Evolutionary conservation across 2,888 invertebrate species (phyloP).

Genomic region (Cataglyphis rosenhaueri): DNA sequence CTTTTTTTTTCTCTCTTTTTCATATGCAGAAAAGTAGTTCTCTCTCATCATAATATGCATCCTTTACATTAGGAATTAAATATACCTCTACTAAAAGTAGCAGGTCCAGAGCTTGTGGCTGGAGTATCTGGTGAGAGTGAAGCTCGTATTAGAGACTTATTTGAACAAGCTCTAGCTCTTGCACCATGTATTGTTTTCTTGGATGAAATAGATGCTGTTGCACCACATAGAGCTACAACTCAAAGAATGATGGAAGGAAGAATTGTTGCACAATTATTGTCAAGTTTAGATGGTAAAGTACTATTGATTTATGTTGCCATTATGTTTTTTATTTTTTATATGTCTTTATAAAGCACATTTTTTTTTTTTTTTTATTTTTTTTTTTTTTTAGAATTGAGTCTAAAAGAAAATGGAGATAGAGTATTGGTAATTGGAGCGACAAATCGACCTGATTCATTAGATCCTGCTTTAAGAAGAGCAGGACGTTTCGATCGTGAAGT

Average conservation of each 20-base stretch:
- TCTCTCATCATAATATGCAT: conserved; percentile 23
- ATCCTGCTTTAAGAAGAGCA: conserved; percentile 95
- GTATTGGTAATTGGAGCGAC: conserved; percentile 98
- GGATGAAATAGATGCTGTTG: conserved; percentile 99
- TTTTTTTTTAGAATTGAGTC: conserved; percentile 73
- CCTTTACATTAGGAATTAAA: conserved; percentile 89
- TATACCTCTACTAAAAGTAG: conserved; percentile 94
- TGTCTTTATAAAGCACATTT: background rate
- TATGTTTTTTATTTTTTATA: background rate
- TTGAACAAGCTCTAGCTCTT: conserved; percentile 92
- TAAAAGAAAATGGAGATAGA: conserved; percentile 87
- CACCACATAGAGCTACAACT: conserved; percentile 95
- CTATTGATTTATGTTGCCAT: background rate
- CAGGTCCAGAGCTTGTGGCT: conserved; percentile 96
- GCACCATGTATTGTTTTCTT: conserved; percentile 96
- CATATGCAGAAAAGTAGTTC: background rate
- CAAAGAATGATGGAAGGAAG: conserved; percentile 98
- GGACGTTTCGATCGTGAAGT: conserved; percentile 98
- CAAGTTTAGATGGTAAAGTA: conserved; percentile 92
- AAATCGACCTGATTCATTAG: conserved; percentile 96
- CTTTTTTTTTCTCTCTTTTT: background rate
- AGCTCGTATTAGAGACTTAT: conserved; percentile 95
- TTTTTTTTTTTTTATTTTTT: conserved; percentile 8
- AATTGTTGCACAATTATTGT: conserved; percentile 96
- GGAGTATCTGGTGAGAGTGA: conserved; percentile 99